Conservation (phyloP, 2,113 vertebrate species). For the Helogale parvula region DNA sequence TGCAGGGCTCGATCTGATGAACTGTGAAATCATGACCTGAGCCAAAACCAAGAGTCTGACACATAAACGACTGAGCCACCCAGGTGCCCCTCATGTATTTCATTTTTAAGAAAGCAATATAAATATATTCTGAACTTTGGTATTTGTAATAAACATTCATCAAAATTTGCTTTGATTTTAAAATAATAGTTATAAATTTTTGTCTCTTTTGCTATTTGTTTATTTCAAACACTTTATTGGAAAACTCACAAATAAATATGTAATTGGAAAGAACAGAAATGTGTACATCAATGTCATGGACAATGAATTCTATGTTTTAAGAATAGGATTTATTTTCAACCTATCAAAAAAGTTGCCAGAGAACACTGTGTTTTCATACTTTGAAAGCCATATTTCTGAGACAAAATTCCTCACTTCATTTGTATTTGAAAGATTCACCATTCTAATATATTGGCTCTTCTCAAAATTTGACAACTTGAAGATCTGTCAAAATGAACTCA, state of each 20-base stretch:
- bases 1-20: too few relatives aligned
- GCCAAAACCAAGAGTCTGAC: too few relatives aligned
- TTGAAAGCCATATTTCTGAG: not conserved
- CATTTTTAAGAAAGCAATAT: not conserved
- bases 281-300: not conserved
- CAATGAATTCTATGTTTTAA: not conserved
- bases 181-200: not conserved
- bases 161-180: not conserved
- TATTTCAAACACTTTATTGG: not conserved
- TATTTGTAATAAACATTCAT: not conserved
- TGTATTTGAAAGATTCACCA: not conserved
- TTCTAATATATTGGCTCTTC: not conserved
- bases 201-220: not conserved
- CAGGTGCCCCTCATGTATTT: not conserved
- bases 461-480: not conserved
- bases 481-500: not conserved
- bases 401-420: not conserved
- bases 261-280: not conserved
- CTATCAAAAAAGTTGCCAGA: not conserved
- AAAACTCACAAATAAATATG: constrained; percentile 1
- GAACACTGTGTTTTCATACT: not conserved
- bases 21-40: too few relatives aligned
- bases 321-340: not conserved
- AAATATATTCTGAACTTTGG: not conserved
- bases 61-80: too few relatives aligned